Percentiles rank a stretch among this genome's conserved stretches.
Evolutionary conservation across 35 echinoderm and acorn worm genomes (phyloP).

Genomic region (Chiridota heheva): DNA sequence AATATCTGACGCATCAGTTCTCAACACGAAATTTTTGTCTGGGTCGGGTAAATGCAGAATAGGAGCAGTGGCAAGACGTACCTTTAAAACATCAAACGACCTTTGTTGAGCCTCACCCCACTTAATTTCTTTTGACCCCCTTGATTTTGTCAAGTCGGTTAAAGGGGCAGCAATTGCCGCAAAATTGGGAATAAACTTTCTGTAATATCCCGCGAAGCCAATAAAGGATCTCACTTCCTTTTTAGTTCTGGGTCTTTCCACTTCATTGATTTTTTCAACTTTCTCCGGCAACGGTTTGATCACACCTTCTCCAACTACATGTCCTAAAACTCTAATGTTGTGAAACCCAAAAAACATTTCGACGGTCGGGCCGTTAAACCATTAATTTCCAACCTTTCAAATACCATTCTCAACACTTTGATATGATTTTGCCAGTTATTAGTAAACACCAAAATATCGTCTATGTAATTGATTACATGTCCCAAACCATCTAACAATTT

Average conservation of each 20-base stretch:
- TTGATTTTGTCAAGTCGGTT: conserved; percentile 54
- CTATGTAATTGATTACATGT: conserved; percentile 5
- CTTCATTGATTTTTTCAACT: neutral
- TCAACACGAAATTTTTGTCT: neutral
- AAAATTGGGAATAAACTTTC: conserved; percentile 79
- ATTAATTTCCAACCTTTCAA: conserved; percentile 28
- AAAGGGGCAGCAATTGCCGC: conserved; percentile 45
- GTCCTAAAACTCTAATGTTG: conserved; percentile 50
- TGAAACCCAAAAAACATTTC: conserved; percentile 51
- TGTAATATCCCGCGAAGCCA: conserved; percentile 48
- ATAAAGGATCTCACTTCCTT: conserved; percentile 61
- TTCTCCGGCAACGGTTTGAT: conserved; percentile 40
- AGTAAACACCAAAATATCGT: conserved; percentile 7
- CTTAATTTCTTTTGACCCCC: conserved; percentile 15
- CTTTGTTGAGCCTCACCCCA: conserved; percentile 18
- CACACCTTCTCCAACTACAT: conserved; percentile 41
- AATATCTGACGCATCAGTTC: conserved; percentile 40
- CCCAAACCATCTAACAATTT: conserved; percentile 26
- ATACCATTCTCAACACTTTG: neutral
- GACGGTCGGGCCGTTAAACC: conserved; percentile 40
- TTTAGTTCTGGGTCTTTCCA: conserved; percentile 38
- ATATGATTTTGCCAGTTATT: conserved; percentile 30
- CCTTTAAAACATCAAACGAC: conserved; percentile 16
- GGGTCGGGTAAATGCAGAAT: conserved; percentile 25
- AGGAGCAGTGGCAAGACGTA: neutral